Evolutionary conservation across 2,113 vertebrate genomes (phyloP), one percentile per base, ranked within the genome.

Genomic region (Stigmatopora nigra): DNA sequence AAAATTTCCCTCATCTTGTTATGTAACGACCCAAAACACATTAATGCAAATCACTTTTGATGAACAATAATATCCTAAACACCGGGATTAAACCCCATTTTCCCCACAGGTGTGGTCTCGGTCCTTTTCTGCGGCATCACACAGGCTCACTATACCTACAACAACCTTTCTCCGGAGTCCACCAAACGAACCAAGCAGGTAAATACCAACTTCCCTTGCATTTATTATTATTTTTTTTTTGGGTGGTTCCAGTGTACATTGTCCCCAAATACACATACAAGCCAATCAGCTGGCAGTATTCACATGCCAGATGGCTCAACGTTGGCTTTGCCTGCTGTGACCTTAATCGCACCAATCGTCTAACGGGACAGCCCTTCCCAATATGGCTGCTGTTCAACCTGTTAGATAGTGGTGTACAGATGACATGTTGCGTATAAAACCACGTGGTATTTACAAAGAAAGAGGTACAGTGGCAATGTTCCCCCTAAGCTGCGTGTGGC

Each of bases 111-210:
- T 22, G 95, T 98, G n/a, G 95, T 98, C 20, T 91, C 94, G 0
- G 95, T 98, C 66, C 91, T 98, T 53, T 98, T 96, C 87, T 98
- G 96, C 79, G 96, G 94, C 59, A 97, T 98, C 75, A 95, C 96
- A 0, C 96, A 98, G 85, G 95, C 95, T 25, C 96, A 98, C 86
- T 98, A 98, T 70, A 97, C 96, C 0, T 92, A 92, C 85, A 97
- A 97, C 83, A 97, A 98, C 78, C 86, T 98, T 9, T 97, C 93
- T 0, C 91, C 91, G 0, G 96, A 98, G 71, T 98, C 96, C 22
- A 94, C 92, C n/a, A 92, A 92, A 72, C 91, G 94, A 76, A 94
- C 92, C 44, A 98, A 98, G 82, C 95, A 98, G 94, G 96, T 94
- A 87, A 11, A 22, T 41, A 11, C 61, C 59, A 6, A 12, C 22